Conservation (phyloP, 1,140 invertebrate genomes). For the Microplitis demolitor region DNA sequence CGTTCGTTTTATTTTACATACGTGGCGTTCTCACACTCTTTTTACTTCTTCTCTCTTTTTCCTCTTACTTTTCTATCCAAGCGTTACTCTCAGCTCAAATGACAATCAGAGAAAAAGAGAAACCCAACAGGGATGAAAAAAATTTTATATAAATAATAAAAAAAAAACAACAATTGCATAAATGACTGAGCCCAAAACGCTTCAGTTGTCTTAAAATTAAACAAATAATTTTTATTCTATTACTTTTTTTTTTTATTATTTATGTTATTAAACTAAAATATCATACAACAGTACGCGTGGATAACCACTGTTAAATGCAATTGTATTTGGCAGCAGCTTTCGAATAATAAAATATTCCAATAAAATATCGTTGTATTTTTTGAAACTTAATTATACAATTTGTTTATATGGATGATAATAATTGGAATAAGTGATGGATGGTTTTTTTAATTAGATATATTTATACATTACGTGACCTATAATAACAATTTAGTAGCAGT, state of each 20-base stretch:
- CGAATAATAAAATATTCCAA: too few species aligned
- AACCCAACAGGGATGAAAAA: not conserved
- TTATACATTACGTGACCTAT: too few species aligned
- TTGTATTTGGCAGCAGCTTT: too few species aligned
- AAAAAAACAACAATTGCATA: not conserved
- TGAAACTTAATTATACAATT: too few species aligned
- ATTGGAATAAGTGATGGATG: too few species aligned
- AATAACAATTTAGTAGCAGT: too few species aligned
- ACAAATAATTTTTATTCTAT: not conserved
- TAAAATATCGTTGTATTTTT: too few species aligned
- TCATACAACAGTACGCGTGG: not conserved
- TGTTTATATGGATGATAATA: too few species aligned
- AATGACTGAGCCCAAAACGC: not conserved
- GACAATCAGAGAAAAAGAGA: not conserved
- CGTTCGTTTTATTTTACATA: constrained; percentile 3
- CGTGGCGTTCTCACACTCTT: not conserved
- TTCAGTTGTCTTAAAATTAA: constrained; percentile 22
- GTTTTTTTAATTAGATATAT: too few species aligned
- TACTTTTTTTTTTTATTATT: not conserved
- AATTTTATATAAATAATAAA: not conserved
- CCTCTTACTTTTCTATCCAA: not conserved
- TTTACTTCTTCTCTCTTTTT: not conserved
- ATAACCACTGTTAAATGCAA: not conserved
- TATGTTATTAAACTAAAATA: not conserved
- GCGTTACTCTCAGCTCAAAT: constrained; percentile 6